Evolutionary conservation across 2,113 vertebrate species (phyloP).

Genomic region (Mobula hypostoma): DNA sequence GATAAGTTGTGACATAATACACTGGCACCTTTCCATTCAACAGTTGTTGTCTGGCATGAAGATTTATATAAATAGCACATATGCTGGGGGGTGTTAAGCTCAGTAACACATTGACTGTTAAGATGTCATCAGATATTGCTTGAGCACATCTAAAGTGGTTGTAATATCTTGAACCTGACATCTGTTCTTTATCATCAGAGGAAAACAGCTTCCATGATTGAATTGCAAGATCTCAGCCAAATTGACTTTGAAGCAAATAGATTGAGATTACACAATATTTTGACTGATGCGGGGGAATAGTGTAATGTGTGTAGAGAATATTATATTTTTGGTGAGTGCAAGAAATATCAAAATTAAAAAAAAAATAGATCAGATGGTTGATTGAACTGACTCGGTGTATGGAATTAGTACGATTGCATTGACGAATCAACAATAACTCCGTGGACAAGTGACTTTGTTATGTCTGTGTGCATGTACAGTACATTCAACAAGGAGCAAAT

Average conservation of each 20-base stretch:
- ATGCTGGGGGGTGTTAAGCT: not conserved
- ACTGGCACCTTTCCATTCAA: not conserved
- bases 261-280: not conserved
- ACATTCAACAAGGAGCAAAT: not conserved
- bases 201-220: not conserved
- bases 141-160: not conserved
- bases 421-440: not conserved
- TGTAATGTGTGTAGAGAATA: not conserved
- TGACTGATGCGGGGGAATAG: not conserved
- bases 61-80: not conserved
- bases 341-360: not conserved
- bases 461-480: not conserved
- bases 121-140: not conserved
- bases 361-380: not conserved
- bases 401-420: not conserved
- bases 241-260: not conserved
- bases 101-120: not conserved
- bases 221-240: not conserved
- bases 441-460: not conserved
- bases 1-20: not conserved
- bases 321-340: not conserved
- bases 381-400: not conserved
- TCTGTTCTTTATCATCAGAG: not conserved
- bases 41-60: conserved; percentile 1
- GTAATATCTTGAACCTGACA: not conserved